Conservation (phyloP, 2,888 invertebrate genomes). For the Drosophila pegasa region DNA sequence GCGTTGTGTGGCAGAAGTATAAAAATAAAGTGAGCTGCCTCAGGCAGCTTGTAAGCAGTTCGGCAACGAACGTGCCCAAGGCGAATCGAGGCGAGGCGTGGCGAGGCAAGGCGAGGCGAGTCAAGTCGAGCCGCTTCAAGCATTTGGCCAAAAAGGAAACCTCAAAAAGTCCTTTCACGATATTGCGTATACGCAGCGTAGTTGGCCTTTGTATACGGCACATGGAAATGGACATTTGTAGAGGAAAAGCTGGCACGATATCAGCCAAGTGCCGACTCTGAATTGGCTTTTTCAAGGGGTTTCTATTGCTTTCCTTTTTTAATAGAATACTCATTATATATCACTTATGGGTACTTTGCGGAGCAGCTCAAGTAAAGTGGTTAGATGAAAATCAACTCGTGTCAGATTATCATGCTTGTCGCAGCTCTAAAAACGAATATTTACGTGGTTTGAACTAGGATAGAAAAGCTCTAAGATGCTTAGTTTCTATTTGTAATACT, state of each 20-base stretch:
- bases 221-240: constrained; percentile 38
- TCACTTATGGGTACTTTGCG: constrained; percentile 13
- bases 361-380: neutral
- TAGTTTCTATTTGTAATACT: too few species aligned
- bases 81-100: constrained; percentile 1
- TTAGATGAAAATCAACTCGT: neutral
- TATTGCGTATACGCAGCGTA: constrained; percentile 69
- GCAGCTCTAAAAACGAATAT: too few species aligned
- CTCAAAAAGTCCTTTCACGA: constrained; percentile 30
- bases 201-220: constrained; percentile 7
- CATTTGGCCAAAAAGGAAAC: constrained; percentile 38
- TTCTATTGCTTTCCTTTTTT: neutral
- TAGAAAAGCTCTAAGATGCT: too few species aligned
- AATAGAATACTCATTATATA: constrained; percentile 8
- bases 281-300: constrained; percentile 4
- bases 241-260: constrained; percentile 12
- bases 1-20: constrained; percentile 53
- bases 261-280: constrained; percentile 14
- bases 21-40: constrained; percentile 66
- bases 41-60: constrained; percentile 50
- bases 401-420: neutral
- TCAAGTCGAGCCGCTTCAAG: constrained; percentile 7
- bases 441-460: too few species aligned
- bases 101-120: too few species aligned
- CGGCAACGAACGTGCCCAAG: constrained; percentile 54